These are phyloP conservation scores for Datnioides undecimradiatus DNA, from an alignment of 2,113 vertebrate genomes.

Conservation along the genomic window DNA sequence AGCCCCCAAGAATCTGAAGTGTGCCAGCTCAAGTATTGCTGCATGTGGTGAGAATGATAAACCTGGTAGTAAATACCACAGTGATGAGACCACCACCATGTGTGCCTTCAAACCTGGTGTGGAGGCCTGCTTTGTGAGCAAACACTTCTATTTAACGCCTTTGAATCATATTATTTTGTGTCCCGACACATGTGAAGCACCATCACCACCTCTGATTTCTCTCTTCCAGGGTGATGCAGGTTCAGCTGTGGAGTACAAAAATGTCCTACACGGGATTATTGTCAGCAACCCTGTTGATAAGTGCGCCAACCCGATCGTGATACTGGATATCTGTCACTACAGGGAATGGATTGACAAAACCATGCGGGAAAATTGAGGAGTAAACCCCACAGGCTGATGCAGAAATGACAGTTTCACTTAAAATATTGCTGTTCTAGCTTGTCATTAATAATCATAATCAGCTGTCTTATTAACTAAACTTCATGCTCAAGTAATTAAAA, in stretches of 20 bases:
- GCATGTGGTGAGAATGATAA: constrained; percentile 35
- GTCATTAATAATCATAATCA: not conserved
- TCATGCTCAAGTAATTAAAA: not conserved
- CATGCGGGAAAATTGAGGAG: not conserved
- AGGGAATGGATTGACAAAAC: constrained; percentile 44
- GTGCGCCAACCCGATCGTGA: constrained; percentile 36
- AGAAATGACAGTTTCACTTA: not conserved
- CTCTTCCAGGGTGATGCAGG: constrained; percentile 47
- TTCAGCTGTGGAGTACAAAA: constrained; percentile 33
- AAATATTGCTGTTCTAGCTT: not conserved
- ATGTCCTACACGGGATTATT: constrained; percentile 27
- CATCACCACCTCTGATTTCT: constrained; percentile 1
- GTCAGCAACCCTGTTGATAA: constrained; percentile 31
- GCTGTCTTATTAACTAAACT: not conserved
- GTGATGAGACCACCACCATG: constrained; percentile 17
- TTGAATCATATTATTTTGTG: not conserved
- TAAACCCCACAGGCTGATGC: not conserved
- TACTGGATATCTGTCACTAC: constrained; percentile 49
- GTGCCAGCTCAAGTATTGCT: rapidly evolving
- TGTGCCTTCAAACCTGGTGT: constrained; percentile 30
- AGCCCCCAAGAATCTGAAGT: not conserved
- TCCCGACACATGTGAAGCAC: not conserved
- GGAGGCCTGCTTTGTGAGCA: constrained; percentile 50
- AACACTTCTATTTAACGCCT: not conserved
- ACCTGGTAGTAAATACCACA: not conserved